Evolutionary conservation across 1,140 invertebrate genomes (phyloP), one percentile per base, ranked within the genome.

Genomic region (Heliconius hermathena): DNA sequence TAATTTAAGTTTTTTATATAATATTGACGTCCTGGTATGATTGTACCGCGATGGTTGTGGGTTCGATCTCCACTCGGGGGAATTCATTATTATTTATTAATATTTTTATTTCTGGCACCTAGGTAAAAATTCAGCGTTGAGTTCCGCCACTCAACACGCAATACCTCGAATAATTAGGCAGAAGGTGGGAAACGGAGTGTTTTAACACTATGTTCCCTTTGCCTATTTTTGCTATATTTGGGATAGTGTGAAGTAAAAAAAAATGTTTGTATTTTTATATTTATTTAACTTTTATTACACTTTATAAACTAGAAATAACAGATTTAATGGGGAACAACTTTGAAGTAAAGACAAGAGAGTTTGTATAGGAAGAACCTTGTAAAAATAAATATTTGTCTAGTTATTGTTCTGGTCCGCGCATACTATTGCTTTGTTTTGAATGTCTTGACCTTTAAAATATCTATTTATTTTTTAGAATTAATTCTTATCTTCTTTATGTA

Each of bases 301-400:
- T 57, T 57, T 1, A 22, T 1, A 29, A 60, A 60, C 57, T 57
- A 26, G 1, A 60, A 60, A 60, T 26, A 60, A 11, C 4, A 66
- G 9, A 11, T n/a, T 29, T 66, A n/a, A 9, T 6, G 54, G 20
- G n/a, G 26, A 13, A 66, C 26, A 66, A 16, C 22, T 29, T 26
- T 29, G 18, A 29, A 79, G 18, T 38, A 18, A 41, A 16, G 18
- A 49, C 4, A 46, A 76, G 13, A 70, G 33, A 41, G 36, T 18
- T 70, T 54, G 18, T 71, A 66, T 46, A 5, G 41, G 13, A 16
- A 60, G 18, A 38, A 78, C 38, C 18, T 76, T 71, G 74, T 41
- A 73, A 73, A 46, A 73, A 73, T 20, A 46, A 60, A 60, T 22
- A 60, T 8, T 60, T 60, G 57, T 60, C n/a, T 60, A 13, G 26